phyloP scores from a whole-genome alignment of 1,140 invertebrate species.

The Hirudo medicinalis region DNA sequence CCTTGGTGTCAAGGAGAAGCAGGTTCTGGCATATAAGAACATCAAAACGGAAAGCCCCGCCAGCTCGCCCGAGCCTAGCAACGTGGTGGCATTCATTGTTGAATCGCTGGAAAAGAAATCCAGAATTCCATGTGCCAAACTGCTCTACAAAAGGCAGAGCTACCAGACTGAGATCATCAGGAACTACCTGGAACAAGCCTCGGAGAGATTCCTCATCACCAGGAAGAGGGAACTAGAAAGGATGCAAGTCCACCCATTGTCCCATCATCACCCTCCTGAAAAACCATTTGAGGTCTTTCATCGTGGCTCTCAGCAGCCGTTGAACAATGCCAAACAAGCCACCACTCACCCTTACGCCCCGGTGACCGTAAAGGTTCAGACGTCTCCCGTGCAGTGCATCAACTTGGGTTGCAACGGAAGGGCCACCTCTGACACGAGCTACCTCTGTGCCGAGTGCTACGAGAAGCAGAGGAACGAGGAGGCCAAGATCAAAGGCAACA shows the following conservation, averaged over 20 bases:
- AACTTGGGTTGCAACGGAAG: slow-evolving; percentile 43
- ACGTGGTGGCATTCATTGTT: too few relatives aligned
- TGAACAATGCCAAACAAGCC: slow-evolving; percentile 6
- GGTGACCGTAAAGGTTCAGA: slow-evolving; percentile 12
- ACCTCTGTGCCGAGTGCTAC: slow-evolving; percentile 40
- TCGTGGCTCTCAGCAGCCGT: too few relatives aligned
- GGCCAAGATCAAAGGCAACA: slow-evolving; percentile 22
- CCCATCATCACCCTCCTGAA: slow-evolving; percentile 23
- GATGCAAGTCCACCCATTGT: slow-evolving; percentile 18
- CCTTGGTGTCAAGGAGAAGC: too few relatives aligned
- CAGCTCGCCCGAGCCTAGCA: too few relatives aligned
- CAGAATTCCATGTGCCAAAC: slow-evolving; percentile 49
- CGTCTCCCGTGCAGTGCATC: slow-evolving; percentile 30
- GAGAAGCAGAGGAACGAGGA: slow-evolving; percentile 28
- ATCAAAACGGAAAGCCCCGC: too few relatives aligned
- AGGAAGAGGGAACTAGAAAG: slow-evolving; percentile 23
- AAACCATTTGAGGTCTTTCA: neutral
- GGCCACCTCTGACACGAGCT: slow-evolving; percentile 43
- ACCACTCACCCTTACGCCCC: slow-evolving; percentile 17
- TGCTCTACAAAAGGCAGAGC: slow-evolving; percentile 54
- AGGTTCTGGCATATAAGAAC: too few relatives aligned
- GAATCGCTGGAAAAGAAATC: slow-evolving; percentile 20
- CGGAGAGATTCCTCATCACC: slow-evolving; percentile 12
- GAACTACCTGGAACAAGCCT: slow-evolving; percentile 50
- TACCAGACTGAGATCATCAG: slow-evolving; percentile 69